Evolutionary conservation across 2,888 invertebrate species (phyloP), one percentile per base, ranked within the genome.

Genomic region (Lepidocyrtinus sp.): DNA sequence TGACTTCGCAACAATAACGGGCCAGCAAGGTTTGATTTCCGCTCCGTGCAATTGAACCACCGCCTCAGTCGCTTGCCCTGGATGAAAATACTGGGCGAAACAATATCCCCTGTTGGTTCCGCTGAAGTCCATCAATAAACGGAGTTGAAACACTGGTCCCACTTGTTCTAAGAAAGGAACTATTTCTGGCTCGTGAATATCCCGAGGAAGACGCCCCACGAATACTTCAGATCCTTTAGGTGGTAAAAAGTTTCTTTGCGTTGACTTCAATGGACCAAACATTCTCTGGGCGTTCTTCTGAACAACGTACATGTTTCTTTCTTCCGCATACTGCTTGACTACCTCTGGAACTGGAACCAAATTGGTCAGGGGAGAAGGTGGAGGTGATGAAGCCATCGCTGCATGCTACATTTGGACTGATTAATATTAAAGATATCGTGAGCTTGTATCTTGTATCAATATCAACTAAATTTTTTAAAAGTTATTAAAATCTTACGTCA

Each of bases 91-190:
- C 2, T 21, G 17, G 27, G 64, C 70, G 36, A 76, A 81, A n/a
- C 76, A 62, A 59, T 59, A 81, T 0, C 81, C 76, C n/a, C 75
- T 36, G 12, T 81, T 81, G 0, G 46, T 67, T 24, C 80, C 80
- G n/a, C 75, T 80, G 62, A 75, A 80, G 27, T 75, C 36, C 80
- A 80, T 74, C 75, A 80, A 61, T 36, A 80, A 22, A 2, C 80
- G 55, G 46, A 80, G n/a, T 75, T 81, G 46, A 26, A 21, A 72
- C 9, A 75, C 1, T 3, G 67, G 72, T 3, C 81, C 81, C 0
- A n/a, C 55, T 27, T 62, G 62, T 27, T 71, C 71, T 24, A 75
- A 22, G 1, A 46, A 36, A 17, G 80, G 75, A 0, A 75, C 12
- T 7, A 75, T 1, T 0, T 80, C 75, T 5, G 61, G 46, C 27